phyloP scores from a whole-genome alignment of 2,113 vertebrate species.

The Ammodramus savannarum region DNA sequence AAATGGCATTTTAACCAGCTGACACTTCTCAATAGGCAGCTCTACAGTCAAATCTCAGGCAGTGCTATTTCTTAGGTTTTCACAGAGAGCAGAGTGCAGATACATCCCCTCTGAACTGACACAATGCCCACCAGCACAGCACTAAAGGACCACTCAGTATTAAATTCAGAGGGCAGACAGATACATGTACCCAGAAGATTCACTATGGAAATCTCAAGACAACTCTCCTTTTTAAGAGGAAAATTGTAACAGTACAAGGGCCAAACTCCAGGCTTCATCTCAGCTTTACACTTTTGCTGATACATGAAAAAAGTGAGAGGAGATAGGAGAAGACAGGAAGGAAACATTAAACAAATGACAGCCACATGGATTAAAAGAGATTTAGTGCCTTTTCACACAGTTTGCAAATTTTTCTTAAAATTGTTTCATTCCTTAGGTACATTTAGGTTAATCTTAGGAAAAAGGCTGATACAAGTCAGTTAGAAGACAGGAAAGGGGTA shows the following conservation, averaged over 20 bases:
- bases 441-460: background rate
- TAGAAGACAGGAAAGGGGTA: background rate
- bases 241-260: background rate
- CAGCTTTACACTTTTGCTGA: background rate
- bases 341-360: background rate
- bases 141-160: background rate
- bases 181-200: background rate
- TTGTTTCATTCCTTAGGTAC: background rate
- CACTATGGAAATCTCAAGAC: background rate
- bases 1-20: background rate
- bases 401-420: background rate
- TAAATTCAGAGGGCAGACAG: background rate
- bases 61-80: background rate
- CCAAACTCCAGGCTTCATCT: background rate
- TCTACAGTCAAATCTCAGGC: background rate
- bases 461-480: background rate
- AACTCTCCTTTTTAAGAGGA: background rate
- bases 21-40: background rate
- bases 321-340: background rate
- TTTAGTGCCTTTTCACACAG: background rate
- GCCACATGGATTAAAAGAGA: background rate
- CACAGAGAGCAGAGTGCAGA: background rate
- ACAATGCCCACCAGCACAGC: background rate
- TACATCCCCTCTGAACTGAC: rapidly evolving
- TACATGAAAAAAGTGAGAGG: background rate